Evolutionary conservation across 2,113 vertebrate species (phyloP), one percentile per base, ranked within the genome.

Genomic region (Lucifuga dentata): DNA sequence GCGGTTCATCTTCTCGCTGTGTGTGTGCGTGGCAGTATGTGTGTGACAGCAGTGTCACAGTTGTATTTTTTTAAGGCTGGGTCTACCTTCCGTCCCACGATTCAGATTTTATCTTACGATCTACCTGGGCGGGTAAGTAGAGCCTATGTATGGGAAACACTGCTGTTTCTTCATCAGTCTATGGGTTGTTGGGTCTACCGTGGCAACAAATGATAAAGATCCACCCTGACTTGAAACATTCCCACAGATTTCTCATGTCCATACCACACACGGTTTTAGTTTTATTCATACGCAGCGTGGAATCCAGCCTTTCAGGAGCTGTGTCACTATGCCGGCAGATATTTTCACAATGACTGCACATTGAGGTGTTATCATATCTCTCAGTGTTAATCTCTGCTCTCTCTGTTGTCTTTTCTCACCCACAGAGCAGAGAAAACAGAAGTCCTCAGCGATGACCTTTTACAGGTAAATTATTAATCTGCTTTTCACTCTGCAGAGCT

Each of bases 341-440:
- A 17, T 65, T 77, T 79, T 64, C 13, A 38, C 17, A 15, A 17
- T 63, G 49, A 35, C n/a, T 51, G 17, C 1, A 2, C 10, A 48
- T 38, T 39, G 16, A 26, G 20, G 10, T 24, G 8, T n/a, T 33
- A 1, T n/a, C 24, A 5, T 26, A 17, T 55, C 36, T 56, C 44
- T 63, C 53, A 51, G 55, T 49, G 7, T 75, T 90, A 72, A 89
- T 64, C 56, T 73, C 9, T 56, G 3, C 1, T 13, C 56, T 73
- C 53, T 79, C 16, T 88, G 51, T 78, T 78, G 57, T 78, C 26
- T 83, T 89, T 87, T 87, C 73, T 90, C 83, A 51, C 73, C 88
- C 75, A 73, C 93, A 99, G 98, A 92, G 98, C 97, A 16, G 98
- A 99, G 93, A 99, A 96, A 87, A 99, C 98, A 0, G 98, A 99